Base-by-base conservation (phyloP, 2,797 vertebrate species). In the Momotus momota region DNA sequence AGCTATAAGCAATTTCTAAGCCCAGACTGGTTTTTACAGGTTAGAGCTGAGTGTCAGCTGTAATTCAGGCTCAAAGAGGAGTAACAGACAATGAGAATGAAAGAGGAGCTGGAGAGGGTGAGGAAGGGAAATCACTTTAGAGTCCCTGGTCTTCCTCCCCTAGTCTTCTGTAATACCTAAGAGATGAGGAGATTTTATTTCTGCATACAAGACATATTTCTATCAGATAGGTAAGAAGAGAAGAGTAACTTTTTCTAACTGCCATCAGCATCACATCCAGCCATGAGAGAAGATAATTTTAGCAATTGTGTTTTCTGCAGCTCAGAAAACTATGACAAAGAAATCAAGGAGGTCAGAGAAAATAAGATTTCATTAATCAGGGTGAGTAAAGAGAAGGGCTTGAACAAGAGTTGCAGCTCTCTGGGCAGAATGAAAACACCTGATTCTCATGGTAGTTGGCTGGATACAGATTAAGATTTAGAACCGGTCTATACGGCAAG, bases 401-500 rank as follows among this genome's bases (percentile, higher is more conserved):
- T 74, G 41, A 86, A 86, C 20, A 85, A 52, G 74, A 93, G 49
- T 72, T 78, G 49, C 25, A 72, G n/a, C 55, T 83, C 49, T 83
- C 65, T 88, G 57, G 54, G 81, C 14, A 79, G 43, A 57, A 92
- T 55, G 33, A 75, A 81, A 57, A 86, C 51, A 12, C 9, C 22
- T 49, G 33, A 81, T 81, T 88, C 82, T 86, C 71, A 49, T 41
- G 48, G 46, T 55, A 90, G 58, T 17, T 11, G 57, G 78, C 43
- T 90, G 67, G 43, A 94, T 35, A 31, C 27, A 41, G n/a, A 49
- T 79, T 67, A 71, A 87, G 64, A 93, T 92, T 96, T 89, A 94
- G 60, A 90, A 66, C 12, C 27, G 58, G n/a, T 22, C 60, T 66
- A n/a, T 25, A 73, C 13, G 21, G 64, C 78, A 82, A 64, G 55